Conservation (phyloP, 2,113 vertebrate genomes). For the Hoplias malabaricus region DNA sequence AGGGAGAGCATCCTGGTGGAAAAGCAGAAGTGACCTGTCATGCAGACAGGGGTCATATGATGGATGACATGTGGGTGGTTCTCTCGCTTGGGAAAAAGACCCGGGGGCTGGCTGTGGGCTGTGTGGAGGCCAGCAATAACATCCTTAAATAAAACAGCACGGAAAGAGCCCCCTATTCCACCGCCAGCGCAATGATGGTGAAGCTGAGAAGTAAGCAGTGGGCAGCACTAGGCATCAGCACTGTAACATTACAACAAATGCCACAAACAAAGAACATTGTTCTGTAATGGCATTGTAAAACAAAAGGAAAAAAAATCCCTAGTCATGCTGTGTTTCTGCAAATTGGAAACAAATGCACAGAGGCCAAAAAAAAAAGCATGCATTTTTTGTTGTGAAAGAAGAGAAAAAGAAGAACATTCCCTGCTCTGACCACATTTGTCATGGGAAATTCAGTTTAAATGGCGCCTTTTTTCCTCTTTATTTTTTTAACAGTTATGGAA, state of each 20-base stretch:
- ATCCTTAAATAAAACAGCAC: slow-evolving; percentile 88
- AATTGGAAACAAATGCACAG: slow-evolving; percentile 52
- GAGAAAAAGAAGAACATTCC: slow-evolving; percentile 57
- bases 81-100: slow-evolving; percentile 95
- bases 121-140: slow-evolving; percentile 90
- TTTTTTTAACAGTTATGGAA: slow-evolving; percentile 32
- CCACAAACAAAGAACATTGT: slow-evolving; percentile 87
- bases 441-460: slow-evolving; percentile 81
- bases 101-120: slow-evolving; percentile 88
- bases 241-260: slow-evolving; percentile 82
- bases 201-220: slow-evolving; percentile 84
- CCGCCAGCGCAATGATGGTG: slow-evolving; percentile 70
- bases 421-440: slow-evolving; percentile 77
- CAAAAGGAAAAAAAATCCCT: slow-evolving; percentile 69
- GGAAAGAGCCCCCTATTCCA: slow-evolving; percentile 49
- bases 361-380: slow-evolving; percentile 33
- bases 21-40: slow-evolving; percentile 66
- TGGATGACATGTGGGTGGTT: slow-evolving; percentile 77
- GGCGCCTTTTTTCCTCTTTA: slow-evolving; percentile 27
- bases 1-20: slow-evolving; percentile 39
- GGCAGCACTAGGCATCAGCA: slow-evolving; percentile 70
- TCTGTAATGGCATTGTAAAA: slow-evolving; percentile 81
- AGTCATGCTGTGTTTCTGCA: slow-evolving; percentile 37
- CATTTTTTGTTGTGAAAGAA: slow-evolving; percentile 12
- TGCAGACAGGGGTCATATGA: slow-evolving; percentile 73